A percentile compares a stretch with the other conserved stretches of the same genome.
phyloP scores from a whole-genome alignment of 2,888 invertebrate species.

The Azorinus chamasolen region DNA sequence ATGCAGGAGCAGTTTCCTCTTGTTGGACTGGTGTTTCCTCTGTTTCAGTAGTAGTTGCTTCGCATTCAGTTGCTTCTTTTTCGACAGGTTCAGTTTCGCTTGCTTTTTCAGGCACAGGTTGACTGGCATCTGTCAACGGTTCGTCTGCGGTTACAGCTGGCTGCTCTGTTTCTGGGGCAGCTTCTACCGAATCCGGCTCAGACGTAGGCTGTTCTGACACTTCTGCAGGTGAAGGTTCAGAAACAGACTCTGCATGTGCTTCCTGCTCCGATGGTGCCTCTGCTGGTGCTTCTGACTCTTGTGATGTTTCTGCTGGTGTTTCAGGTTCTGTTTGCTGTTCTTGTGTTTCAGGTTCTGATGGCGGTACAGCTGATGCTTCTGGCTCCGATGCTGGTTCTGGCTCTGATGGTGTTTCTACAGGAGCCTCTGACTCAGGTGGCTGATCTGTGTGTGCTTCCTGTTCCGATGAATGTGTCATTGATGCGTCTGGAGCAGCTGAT shows the following conservation, averaged over 20 bases:
- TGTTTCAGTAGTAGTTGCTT: constrained; percentile 6
- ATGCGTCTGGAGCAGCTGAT: no score
- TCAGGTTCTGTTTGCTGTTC: neutral
- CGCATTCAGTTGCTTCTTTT: neutral
- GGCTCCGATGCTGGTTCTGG: neutral
- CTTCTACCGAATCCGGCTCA: constrained; percentile 3
- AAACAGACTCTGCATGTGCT: neutral
- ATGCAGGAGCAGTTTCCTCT: neutral
- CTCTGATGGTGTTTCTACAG: no score
- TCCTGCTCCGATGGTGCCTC: neutral
- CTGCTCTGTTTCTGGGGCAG: neutral
- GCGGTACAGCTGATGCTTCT: neutral
- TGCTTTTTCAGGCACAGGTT: neutral
- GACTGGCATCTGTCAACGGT: no score
- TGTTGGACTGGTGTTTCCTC: constrained; percentile 5
- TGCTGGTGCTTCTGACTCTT: neutral
- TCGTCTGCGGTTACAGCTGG: no score
- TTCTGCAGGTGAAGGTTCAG: neutral
- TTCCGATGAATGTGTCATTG: no score
- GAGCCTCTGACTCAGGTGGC: no score
- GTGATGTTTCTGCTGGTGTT: neutral
- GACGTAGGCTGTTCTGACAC: neutral
- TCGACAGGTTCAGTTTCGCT: constrained; percentile 1
- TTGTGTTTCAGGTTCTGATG: constrained; percentile 4
- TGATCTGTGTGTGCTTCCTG: no score